Conservation (phyloP, 2,797 vertebrate genomes). For the Xiphophorus birchmanni region DNA sequence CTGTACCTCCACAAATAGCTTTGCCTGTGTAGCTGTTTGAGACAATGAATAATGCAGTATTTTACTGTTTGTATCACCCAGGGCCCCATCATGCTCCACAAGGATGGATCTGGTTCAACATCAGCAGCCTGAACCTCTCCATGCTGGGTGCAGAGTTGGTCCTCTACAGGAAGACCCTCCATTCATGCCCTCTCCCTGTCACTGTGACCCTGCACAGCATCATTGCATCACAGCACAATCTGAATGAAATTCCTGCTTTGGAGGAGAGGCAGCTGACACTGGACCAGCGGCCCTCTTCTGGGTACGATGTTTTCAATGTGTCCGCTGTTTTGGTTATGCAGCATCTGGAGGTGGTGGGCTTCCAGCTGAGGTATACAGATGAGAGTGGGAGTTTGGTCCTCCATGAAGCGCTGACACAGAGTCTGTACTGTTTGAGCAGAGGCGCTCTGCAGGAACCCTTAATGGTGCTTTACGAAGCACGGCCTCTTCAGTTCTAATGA, state of each 20-base stretch:
- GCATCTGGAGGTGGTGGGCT: constrained; percentile 58
- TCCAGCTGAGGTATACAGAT: constrained; percentile 78
- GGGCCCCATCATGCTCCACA: constrained; percentile 56
- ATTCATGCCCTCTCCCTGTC: constrained; percentile 69
- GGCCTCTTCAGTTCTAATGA: constrained; percentile 21
- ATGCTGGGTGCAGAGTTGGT: constrained; percentile 76
- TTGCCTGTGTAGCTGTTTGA: neutral
- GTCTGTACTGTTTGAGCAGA: constrained; percentile 68
- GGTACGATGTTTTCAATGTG: constrained; percentile 79
- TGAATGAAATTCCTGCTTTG: constrained; percentile 51
- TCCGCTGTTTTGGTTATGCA: constrained; percentile 55
- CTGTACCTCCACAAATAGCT: neutral
- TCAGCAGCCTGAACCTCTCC: constrained; percentile 65
- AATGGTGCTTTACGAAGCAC: constrained; percentile 62
- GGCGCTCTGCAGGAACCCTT: constrained; percentile 70
- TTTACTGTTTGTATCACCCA: constrained; percentile 17
- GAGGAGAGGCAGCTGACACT: constrained; percentile 70
- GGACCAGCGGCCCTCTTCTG: constrained; percentile 67
- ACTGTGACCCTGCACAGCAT: constrained; percentile 73
- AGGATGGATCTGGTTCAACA: constrained; percentile 80
- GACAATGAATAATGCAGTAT: neutral
- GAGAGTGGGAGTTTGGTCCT: constrained; percentile 77
- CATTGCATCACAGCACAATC: constrained; percentile 27
- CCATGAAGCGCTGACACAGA: constrained; percentile 77
- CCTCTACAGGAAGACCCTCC: constrained; percentile 73